Conservation (phyloP, 2,113 vertebrate species). For the Urocitellus parryii region DNA sequence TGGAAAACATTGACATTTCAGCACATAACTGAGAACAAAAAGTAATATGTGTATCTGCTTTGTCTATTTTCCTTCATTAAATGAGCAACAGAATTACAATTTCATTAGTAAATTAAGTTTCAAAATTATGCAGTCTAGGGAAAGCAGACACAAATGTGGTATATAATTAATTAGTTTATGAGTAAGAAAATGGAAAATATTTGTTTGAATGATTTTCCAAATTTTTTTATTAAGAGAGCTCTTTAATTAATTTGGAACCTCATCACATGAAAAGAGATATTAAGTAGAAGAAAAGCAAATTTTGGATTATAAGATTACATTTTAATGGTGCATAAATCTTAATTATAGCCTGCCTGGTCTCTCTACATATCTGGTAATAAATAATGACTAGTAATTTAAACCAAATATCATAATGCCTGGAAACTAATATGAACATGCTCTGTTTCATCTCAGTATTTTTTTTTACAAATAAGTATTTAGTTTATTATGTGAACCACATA, state of each 20-base stretch:
- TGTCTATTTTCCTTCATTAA: constrained; percentile 70
- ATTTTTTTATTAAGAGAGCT: constrained; percentile 46
- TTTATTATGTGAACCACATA: background rate
- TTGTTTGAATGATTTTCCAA: constrained; percentile 28
- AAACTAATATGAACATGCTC: constrained; percentile 35
- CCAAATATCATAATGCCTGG: constrained; percentile 22
- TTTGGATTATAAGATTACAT: constrained; percentile 46
- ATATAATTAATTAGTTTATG: constrained; percentile 45
- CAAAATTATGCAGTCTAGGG: constrained; percentile 53
- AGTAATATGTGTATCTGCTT: background rate
- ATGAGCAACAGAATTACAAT: constrained; percentile 67
- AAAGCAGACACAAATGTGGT: constrained; percentile 26
- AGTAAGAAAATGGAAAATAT: constrained; percentile 37
- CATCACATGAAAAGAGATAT: constrained; percentile 17
- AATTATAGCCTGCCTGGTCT: constrained; percentile 42
- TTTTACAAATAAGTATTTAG: background rate
- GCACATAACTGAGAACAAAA: constrained; percentile 62
- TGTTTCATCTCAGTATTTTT: background rate
- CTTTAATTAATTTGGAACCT: constrained; percentile 63
- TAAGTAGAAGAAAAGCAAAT: background rate
- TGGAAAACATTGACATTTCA: constrained; percentile 82
- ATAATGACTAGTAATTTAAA: constrained; percentile 42
- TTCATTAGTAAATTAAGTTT: constrained; percentile 70
- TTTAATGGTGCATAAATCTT: constrained; percentile 63
- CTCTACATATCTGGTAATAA: constrained; percentile 23